These are phyloP conservation scores for Muschampia plurimacula DNA, from an alignment of 2,888 invertebrate species.

Conservation along the genomic window DNA sequence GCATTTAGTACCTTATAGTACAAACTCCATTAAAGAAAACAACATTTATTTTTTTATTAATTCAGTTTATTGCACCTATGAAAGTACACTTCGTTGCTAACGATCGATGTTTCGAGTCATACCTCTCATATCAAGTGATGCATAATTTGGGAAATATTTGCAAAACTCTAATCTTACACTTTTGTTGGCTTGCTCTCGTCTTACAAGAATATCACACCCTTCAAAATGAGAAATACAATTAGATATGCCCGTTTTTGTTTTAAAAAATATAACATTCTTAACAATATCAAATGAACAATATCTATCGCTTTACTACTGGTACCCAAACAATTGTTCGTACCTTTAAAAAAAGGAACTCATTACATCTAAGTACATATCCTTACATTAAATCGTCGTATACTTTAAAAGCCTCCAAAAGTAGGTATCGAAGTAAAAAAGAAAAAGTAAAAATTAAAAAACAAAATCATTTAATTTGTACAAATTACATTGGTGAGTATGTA, in stretches of 20 bases:
- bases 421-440: conserved; percentile 65
- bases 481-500: conserved; percentile 46
- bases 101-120: conserved; percentile 67
- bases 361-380: conserved; percentile 83
- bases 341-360: conserved; percentile 76
- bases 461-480: conserved; percentile 74
- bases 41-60: conserved; percentile 53
- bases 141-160: conserved; percentile 25
- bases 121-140: conserved; percentile 28
- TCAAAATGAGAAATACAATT: conserved; percentile 15
- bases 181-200: conserved; percentile 12
- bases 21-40: conserved; percentile 20
- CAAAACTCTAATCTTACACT: conserved; percentile 4
- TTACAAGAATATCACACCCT: conserved; percentile 20
- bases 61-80: conserved; percentile 83
- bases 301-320: conserved; percentile 54
- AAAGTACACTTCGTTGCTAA: conserved; percentile 82
- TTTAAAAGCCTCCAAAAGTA: conserved; percentile 83
- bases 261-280: conserved; percentile 33
- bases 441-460: conserved; percentile 64
- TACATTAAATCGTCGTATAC: conserved; percentile 81
- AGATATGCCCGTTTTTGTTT: conserved; percentile 18
- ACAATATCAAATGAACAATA: conserved; percentile 33
- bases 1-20: background rate
- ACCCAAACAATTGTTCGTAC: conserved; percentile 58